Conservation (phyloP, 1,140 invertebrate genomes). For the Arion vulgaris region DNA sequence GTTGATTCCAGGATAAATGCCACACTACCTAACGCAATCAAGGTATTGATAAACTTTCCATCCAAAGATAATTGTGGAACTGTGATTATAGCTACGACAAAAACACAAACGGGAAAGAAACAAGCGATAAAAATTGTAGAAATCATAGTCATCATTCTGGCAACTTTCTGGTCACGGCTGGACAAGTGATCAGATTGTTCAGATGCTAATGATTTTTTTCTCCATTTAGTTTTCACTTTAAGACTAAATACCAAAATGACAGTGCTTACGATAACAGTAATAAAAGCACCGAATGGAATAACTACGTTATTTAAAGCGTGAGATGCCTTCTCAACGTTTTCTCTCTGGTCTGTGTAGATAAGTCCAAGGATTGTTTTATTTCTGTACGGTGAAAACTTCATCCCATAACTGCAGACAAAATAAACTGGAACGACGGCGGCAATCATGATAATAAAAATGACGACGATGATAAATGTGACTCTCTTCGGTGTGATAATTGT, state of each 20-base stretch:
- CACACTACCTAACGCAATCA: background rate
- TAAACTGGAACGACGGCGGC: background rate
- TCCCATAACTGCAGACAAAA: background rate
- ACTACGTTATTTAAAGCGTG: background rate
- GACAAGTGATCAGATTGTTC: background rate
- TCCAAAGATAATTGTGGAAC: background rate
- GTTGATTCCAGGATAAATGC: background rate
- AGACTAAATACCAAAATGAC: background rate
- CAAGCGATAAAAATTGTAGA: background rate
- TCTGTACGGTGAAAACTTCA: background rate
- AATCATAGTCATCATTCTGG: constrained; percentile 1
- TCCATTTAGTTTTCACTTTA: background rate
- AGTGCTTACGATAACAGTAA: background rate
- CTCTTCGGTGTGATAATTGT: constrained; percentile 8
- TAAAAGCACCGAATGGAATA: background rate
- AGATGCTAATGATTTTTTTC: background rate
- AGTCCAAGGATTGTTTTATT: background rate
- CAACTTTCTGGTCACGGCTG: constrained; percentile 7
- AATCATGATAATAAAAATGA: background rate
- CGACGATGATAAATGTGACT: background rate
- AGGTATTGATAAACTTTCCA: background rate
- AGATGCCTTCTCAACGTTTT: background rate
- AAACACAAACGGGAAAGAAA: background rate
- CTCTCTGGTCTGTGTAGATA: background rate
- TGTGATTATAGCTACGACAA: background rate